phyloP scores from a whole-genome alignment of 2,888 invertebrate species.

The Molorchus minor region DNA sequence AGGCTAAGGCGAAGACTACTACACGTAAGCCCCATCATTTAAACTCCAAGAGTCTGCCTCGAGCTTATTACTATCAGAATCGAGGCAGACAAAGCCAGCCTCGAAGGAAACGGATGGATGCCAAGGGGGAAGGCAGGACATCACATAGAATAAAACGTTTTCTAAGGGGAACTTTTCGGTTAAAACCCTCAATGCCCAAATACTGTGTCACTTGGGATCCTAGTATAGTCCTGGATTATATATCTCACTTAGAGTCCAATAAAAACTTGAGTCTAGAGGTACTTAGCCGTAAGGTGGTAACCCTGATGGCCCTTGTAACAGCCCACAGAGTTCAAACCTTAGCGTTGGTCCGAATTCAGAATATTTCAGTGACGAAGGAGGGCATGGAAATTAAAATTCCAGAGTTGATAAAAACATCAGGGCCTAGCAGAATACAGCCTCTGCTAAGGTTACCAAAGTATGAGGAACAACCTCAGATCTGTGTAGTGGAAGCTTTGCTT shows the following conservation, averaged over 20 bases:
- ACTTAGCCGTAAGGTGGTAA: neutral
- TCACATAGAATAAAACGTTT: neutral
- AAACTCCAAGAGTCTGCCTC: neutral
- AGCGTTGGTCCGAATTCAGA: neutral
- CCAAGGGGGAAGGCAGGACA: neutral
- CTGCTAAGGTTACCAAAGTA: slow-evolving; percentile 8
- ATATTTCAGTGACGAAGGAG: neutral
- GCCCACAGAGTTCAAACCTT: slow-evolving; percentile 8
- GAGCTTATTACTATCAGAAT: neutral
- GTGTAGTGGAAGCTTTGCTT: slow-evolving; percentile 2
- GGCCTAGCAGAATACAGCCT: slow-evolving; percentile 7
- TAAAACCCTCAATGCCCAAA: neutral
- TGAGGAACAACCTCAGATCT: slow-evolving; percentile 8
- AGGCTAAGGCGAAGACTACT: slow-evolving; percentile 4
- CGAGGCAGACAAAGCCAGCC: neutral
- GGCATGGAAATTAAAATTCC: slow-evolving; percentile 7
- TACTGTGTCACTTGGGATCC: slow-evolving; percentile 10
- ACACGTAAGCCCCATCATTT: too few species aligned
- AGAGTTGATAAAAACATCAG: neutral
- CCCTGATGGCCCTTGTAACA: slow-evolving; percentile 5
- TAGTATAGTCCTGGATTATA: neutral
- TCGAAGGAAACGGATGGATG: neutral
- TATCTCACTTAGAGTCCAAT: neutral
- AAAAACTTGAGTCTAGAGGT: neutral
- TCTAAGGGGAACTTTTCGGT: neutral